These are phyloP conservation scores for Lepeophtheirus salmonis DNA, from an alignment of 1,140 invertebrate species.

Conservation along the genomic window DNA sequence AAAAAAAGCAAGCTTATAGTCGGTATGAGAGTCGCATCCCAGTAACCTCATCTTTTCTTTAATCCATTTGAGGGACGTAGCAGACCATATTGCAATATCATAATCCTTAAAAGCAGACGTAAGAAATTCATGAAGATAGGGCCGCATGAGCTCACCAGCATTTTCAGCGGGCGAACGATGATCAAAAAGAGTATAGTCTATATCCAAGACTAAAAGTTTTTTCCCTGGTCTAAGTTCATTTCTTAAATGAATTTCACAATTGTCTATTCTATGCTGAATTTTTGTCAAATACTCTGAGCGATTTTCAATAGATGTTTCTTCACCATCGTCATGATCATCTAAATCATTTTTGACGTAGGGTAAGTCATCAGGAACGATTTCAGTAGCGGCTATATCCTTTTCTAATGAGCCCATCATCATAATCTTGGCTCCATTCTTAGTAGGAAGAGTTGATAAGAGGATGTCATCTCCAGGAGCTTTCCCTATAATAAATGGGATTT, in stretches of 20 bases:
- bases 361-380: constrained; percentile 51
- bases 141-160: constrained; percentile 76
- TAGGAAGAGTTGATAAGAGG: constrained; percentile 20
- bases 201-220: constrained; percentile 80
- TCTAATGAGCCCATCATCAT: constrained; percentile 94
- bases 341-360: constrained; percentile 70
- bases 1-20: constrained; percentile 83
- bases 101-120: constrained; percentile 61
- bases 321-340: constrained; percentile 29
- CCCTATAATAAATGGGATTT: too few relatives aligned
- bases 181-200: constrained; percentile 92
- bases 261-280: constrained; percentile 24
- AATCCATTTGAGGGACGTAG: constrained; percentile 95
- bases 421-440: constrained; percentile 28
- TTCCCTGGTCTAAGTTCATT: constrained; percentile 61
- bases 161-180: constrained; percentile 73
- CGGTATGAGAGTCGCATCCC: constrained; percentile 55
- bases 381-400: constrained; percentile 63
- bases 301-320: constrained; percentile 21
- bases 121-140: constrained; percentile 84
- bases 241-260: constrained; percentile 62
- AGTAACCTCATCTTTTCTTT: constrained; percentile 89
- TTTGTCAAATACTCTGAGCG: constrained; percentile 23
- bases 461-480: constrained; percentile 12
- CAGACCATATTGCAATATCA: constrained; percentile 49